Evolutionary conservation across 1,140 invertebrate genomes (phyloP).

Genomic region (Streblospio benedicti): DNA sequence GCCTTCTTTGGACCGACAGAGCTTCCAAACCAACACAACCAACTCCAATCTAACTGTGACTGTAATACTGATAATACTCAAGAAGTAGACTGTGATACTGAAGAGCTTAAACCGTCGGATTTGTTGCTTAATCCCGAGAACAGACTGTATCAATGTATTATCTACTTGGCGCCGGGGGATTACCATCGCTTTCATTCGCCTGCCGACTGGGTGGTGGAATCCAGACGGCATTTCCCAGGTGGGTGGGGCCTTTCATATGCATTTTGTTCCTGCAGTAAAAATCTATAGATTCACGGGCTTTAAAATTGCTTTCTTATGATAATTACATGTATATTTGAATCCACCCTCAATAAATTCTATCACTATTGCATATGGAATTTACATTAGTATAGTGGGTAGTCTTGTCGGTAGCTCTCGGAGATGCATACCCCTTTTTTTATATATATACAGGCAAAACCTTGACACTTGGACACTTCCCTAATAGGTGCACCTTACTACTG

Average conservation of each 20-base stretch:
- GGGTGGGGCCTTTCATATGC: conserved; percentile 62
- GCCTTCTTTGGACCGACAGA: conserved; percentile 69
- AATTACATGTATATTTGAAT: too few species aligned
- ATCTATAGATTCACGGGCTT: too few species aligned
- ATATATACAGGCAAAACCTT: too few species aligned
- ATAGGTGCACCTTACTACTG: too few species aligned
- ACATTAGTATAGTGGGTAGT: too few species aligned
- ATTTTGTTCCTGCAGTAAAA: too few species aligned
- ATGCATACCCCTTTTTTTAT: too few species aligned
- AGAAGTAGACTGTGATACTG: background rate
- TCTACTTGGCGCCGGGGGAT: conserved; percentile 96
- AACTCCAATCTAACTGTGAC: background rate
- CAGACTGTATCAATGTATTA: conserved; percentile 80
- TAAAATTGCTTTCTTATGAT: too few species aligned
- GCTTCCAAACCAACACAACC: background rate
- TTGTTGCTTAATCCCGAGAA: conserved; percentile 5
- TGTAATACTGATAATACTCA: background rate
- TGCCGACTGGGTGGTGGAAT: conserved; percentile 74
- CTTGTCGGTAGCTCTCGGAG: too few species aligned
- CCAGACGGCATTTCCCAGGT: conserved; percentile 83
- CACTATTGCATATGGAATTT: too few species aligned
- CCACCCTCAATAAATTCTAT: too few species aligned
- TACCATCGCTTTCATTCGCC: conserved; percentile 98
- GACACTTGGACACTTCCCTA: too few species aligned
- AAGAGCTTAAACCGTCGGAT: background rate